A percentile compares a stretch with the other conserved stretches of the same genome.
Evolutionary conservation across 2,888 invertebrate species (phyloP).

Genomic region (Cryptosula pallasiana): DNA sequence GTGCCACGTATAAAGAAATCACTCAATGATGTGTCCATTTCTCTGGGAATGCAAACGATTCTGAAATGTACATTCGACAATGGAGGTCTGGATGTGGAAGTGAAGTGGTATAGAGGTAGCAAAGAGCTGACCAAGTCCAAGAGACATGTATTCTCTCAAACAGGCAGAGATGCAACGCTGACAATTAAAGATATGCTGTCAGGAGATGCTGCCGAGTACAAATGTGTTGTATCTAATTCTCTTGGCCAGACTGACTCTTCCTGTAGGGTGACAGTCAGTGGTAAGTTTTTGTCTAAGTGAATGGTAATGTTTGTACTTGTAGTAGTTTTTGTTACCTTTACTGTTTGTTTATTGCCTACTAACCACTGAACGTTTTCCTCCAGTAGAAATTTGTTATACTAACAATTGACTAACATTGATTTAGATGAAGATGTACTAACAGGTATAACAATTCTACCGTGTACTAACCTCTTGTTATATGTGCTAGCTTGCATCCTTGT

Average conservation of each 20-base stretch:
- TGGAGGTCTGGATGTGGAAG: neutral
- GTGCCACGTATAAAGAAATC: neutral
- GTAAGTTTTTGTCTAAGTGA: too few species aligned
- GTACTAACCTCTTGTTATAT: too few species aligned
- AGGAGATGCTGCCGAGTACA: conserved; percentile 75
- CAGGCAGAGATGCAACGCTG: conserved; percentile 54
- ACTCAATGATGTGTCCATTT: neutral
- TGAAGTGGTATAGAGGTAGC: conserved; percentile 22
- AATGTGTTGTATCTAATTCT: conserved; percentile 40
- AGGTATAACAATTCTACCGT: too few species aligned
- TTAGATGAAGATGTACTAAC: too few species aligned
- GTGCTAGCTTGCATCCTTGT: too few species aligned
- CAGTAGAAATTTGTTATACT: too few species aligned
- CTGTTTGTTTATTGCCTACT: too few species aligned
- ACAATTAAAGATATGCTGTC: conserved; percentile 73
- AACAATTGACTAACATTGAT: too few species aligned
- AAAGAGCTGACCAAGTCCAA: conserved; percentile 2
- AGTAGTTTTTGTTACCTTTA: too few species aligned
- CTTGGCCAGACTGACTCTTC: conserved; percentile 30
- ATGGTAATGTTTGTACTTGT: too few species aligned
- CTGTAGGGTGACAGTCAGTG: conserved; percentile 30
- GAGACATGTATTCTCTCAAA: neutral
- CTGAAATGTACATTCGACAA: conserved; percentile 18
- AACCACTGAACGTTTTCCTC: too few species aligned
- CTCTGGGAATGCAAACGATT: neutral